phyloP scores from a whole-genome alignment of 2,888 invertebrate genomes.

The Epistrophe eligans region DNA sequence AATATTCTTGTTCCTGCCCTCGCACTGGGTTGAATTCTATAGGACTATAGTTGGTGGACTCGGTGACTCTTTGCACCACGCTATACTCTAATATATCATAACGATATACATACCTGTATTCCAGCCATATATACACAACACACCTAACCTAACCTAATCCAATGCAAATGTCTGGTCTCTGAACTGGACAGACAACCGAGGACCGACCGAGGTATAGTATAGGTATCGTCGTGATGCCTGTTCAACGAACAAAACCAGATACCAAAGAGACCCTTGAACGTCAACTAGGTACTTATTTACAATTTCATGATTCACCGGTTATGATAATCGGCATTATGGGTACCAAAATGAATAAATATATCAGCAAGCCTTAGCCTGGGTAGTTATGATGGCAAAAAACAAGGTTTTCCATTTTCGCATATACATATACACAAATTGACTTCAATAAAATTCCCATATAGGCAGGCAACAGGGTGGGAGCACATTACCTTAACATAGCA shows the following conservation, averaged over 20 bases:
- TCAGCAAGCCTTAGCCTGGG: no score
- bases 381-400: neutral
- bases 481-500: neutral
- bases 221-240: neutral
- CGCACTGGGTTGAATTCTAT: neutral
- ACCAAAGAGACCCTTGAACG: conserved; percentile 53
- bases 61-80: conserved; percentile 12
- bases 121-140: neutral
- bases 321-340: conserved; percentile 58
- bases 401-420: conserved; percentile 24
- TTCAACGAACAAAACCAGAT: neutral
- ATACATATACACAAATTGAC: conserved; percentile 25
- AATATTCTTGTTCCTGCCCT: conserved; percentile 4
- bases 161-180: conserved; percentile 30
- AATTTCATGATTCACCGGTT: conserved; percentile 74
- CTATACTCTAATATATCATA: neutral
- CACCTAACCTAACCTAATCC: neutral
- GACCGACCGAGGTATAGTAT: neutral
- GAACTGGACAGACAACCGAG: neutral
- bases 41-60: neutral
- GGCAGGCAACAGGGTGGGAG: neutral
- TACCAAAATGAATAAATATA: conserved; percentile 44
- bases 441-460: conserved; percentile 56
- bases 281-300: conserved; percentile 56
- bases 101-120: neutral